phyloP scores from a whole-genome alignment of 1,140 invertebrate genomes.

The Rhopalosiphum padi region DNA sequence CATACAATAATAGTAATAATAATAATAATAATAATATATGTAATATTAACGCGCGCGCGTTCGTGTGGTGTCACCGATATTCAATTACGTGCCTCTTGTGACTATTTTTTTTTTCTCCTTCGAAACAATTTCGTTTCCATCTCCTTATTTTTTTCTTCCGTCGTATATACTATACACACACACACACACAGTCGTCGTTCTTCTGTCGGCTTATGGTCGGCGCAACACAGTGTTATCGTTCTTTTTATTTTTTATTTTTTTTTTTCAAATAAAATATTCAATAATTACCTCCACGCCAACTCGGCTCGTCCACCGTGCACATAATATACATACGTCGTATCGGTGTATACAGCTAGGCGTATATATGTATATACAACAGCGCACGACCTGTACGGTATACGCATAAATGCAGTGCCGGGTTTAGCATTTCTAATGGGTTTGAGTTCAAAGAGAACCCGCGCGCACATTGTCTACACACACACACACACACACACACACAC shows the following conservation, averaged over 20 bases:
- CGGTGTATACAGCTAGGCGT: not conserved
- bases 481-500: not conserved
- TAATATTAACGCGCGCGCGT: not conserved
- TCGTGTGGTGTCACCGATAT: conserved; percentile 4
- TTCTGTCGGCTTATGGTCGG: conserved; percentile 20
- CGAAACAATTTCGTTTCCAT: not conserved
- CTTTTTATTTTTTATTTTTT: not conserved
- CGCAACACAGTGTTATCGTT: conserved; percentile 6
- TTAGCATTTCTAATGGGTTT: conserved; percentile 55
- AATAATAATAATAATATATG: not conserved
- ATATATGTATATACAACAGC: not conserved
- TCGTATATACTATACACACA: not conserved
- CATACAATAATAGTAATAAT: conserved; percentile 13
- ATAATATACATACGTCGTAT: not conserved
- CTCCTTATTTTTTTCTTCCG: not conserved
- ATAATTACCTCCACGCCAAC: conserved; percentile 38
- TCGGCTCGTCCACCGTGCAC: not conserved
- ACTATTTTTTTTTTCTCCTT: conserved; percentile 7
- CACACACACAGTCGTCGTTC: not conserved
- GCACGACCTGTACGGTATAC: not conserved
- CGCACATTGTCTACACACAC: conserved; percentile 26
- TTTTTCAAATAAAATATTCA: conserved; percentile 42
- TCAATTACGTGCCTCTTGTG: conserved; percentile 53
- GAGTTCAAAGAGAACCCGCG: conserved; percentile 54
- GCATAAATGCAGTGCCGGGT: not conserved